phyloP scores from a whole-genome alignment of 2,113 vertebrate genomes.

The Larimichthys polyactis region DNA sequence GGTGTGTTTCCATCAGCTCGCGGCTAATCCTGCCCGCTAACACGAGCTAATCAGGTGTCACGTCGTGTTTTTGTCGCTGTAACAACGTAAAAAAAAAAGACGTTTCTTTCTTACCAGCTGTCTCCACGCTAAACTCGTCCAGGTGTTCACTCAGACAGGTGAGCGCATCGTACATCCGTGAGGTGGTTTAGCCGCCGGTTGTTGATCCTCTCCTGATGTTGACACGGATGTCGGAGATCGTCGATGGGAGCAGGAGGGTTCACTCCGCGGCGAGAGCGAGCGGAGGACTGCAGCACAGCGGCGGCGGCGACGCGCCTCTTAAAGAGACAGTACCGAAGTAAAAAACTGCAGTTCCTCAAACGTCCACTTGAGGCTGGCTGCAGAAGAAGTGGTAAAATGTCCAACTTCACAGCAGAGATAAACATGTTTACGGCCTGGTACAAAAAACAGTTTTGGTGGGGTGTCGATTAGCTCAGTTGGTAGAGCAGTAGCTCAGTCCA shows the following conservation, averaged over 20 bases:
- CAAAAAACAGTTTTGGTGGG: no score
- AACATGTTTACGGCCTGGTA: no score
- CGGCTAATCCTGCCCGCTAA: neutral
- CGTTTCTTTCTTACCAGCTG: conserved; percentile 7
- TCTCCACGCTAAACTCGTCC: neutral
- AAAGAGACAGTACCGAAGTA: neutral
- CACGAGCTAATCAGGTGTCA: conserved; percentile 16
- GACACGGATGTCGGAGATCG: conserved; percentile 58
- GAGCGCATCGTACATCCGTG: neutral
- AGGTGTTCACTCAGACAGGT: neutral
- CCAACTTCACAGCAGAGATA: no score
- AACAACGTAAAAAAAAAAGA: neutral
- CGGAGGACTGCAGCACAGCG: no score
- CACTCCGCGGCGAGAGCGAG: neutral
- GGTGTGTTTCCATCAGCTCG: neutral
- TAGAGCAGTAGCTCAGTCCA: no score
- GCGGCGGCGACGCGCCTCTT: neutral
- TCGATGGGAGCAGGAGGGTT: fast-evolving
- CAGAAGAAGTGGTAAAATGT: no score
- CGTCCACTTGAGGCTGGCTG: no score
- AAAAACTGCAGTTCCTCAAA: no score
- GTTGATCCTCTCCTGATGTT: conserved; percentile 41
- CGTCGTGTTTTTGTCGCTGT: neutral
- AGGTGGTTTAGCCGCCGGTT: neutral
- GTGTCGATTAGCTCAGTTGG: no score